phyloP scores from a whole-genome alignment of 2,113 vertebrate species.

The Dromaius novaehollandiae region DNA sequence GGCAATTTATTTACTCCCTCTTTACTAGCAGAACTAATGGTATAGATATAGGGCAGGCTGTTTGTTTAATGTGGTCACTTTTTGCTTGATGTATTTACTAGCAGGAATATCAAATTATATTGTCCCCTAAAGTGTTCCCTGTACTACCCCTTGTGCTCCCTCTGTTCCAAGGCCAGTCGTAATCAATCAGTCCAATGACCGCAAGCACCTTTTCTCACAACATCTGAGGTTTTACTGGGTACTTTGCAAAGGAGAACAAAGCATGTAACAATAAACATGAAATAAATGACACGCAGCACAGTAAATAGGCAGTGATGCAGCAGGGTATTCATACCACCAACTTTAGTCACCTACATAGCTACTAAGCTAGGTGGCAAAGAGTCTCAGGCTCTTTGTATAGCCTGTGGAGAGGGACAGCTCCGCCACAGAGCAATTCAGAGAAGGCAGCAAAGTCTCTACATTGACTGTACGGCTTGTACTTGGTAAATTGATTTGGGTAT shows the following conservation, averaged over 20 bases:
- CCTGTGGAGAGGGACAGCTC: background rate
- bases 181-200: background rate
- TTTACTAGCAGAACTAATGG: slow-evolving; percentile 1
- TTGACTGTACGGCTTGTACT: background rate
- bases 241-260: slow-evolving; percentile 22
- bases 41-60: background rate
- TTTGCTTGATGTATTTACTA: slow-evolving; percentile 35
- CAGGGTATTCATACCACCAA: background rate
- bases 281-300: background rate
- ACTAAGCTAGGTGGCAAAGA: background rate
- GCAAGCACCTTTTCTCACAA: background rate
- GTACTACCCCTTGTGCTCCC: background rate
- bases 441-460: background rate
- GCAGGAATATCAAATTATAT: slow-evolving; percentile 23
- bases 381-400: background rate
- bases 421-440: background rate
- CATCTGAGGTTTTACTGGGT: background rate
- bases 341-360: background rate
- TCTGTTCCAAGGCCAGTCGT: background rate
- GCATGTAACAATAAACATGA: background rate
- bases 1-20: background rate
- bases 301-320: background rate
- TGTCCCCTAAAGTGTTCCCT: background rate
- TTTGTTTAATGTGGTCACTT: background rate
- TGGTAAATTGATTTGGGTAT: background rate